phyloP scores from a whole-genome alignment of 1,140 invertebrate genomes.

The Hypsibius dujardini region DNA sequence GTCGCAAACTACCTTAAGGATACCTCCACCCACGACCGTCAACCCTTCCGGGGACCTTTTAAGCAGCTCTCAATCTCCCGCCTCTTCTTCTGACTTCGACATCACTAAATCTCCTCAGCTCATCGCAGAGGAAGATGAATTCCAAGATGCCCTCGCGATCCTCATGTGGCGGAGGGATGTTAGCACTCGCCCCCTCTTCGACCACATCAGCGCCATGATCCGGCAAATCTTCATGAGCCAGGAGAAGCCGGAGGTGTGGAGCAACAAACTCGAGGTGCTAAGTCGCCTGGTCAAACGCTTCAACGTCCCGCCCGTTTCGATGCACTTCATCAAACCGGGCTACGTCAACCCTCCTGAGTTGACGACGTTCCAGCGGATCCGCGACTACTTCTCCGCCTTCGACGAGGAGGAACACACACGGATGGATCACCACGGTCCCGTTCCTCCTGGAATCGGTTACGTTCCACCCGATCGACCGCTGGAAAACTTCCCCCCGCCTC shows the following conservation, averaged over 20 bases:
- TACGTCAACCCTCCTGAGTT: neutral
- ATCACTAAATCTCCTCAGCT: too few relatives aligned
- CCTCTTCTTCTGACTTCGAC: too few relatives aligned
- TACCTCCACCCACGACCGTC: too few relatives aligned
- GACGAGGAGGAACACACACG: neutral
- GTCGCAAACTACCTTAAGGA: too few relatives aligned
- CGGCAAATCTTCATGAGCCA: neutral
- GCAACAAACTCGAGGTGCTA: neutral
- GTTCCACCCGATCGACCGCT: neutral
- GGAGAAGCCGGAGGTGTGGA: neutral
- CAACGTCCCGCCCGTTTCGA: conserved; percentile 2
- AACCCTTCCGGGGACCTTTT: too few relatives aligned
- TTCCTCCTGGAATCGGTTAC: neutral
- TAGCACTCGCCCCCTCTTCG: neutral
- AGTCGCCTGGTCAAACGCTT: conserved; percentile 9
- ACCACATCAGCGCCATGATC: conserved; percentile 1
- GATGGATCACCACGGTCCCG: neutral
- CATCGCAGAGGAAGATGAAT: neutral
- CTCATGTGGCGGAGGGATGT: neutral
- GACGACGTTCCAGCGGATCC: neutral
- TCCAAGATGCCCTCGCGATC: neutral
- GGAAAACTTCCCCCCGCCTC: neutral
- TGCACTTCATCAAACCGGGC: conserved; percentile 9
- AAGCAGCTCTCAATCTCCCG: too few relatives aligned
- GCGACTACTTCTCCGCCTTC: neutral